These are phyloP conservation scores for Pardosa pseudoannulata DNA, from an alignment of 2,888 invertebrate genomes.

Conservation along the genomic window DNA sequence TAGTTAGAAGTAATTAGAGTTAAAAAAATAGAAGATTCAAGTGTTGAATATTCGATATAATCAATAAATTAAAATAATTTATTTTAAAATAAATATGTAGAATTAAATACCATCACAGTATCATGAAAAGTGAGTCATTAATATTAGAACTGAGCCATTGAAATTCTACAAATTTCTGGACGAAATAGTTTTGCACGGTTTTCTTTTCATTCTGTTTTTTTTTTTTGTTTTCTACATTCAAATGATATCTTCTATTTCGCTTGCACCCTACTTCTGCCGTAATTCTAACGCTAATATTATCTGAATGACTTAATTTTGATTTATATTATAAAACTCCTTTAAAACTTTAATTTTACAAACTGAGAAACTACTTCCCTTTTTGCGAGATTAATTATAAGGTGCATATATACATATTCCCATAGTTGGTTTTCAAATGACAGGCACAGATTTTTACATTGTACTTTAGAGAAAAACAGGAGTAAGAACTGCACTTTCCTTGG, in stretches of 20 bases:
- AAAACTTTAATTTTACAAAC: neutral
- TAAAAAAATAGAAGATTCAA: too few species aligned
- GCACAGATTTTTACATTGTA: neutral
- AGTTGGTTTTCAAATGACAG: neutral
- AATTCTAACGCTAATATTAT: neutral
- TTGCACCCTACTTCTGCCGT: neutral
- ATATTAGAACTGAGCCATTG: too few species aligned
- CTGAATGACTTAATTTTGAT: neutral
- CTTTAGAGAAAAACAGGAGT: neutral
- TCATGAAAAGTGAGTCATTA: too few species aligned
- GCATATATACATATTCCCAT: neutral
- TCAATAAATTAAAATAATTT: too few species aligned
- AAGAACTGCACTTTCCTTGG: too few species aligned
- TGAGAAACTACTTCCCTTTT: neutral
- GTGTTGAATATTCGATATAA: too few species aligned
- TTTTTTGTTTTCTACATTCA: neutral
- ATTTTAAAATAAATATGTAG: too few species aligned
- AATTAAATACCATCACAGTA: too few species aligned
- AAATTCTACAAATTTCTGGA: too few species aligned
- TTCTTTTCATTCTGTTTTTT: neutral
- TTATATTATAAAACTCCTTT: neutral
- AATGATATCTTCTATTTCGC: neutral
- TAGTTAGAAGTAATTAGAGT: too few species aligned
- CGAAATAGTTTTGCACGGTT: constrained; percentile 1
- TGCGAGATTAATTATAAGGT: neutral